phyloP scores from a whole-genome alignment of 2,797 vertebrate species.

The Mallotus villosus region DNA sequence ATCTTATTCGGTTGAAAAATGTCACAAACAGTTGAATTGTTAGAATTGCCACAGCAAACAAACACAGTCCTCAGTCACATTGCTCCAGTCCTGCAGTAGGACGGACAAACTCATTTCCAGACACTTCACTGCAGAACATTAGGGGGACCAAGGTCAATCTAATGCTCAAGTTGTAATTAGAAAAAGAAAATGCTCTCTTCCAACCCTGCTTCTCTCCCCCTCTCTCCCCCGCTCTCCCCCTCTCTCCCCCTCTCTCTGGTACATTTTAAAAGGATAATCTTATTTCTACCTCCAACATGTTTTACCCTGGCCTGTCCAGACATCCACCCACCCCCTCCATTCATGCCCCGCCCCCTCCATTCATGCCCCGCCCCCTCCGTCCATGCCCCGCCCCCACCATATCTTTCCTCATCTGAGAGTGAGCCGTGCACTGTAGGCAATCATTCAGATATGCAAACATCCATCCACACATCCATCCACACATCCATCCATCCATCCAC shows the following conservation, averaged over 20 bases:
- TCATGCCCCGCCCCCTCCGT: neutral
- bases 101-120: neutral
- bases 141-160: slow-evolving; percentile 4
- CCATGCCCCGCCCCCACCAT: neutral
- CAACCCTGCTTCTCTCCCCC: neutral
- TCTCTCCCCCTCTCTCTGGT: neutral
- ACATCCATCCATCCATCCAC: too few relatives aligned
- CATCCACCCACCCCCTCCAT: neutral
- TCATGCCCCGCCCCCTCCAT: neutral
- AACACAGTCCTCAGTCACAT: neutral
- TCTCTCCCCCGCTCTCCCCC: neutral
- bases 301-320: slow-evolving; percentile 16
- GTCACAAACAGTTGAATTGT: too few relatives aligned
- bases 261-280: slow-evolving; percentile 26
- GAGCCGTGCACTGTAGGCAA: neutral
- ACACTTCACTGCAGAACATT: slow-evolving; percentile 13
- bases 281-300: neutral
- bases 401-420: neutral
- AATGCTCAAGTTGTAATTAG: slow-evolving; percentile 14
- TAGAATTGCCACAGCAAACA: neutral
- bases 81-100: neutral
- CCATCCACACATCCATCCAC: too few relatives aligned
- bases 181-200: slow-evolving; percentile 1
- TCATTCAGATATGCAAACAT: neutral
- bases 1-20: too few relatives aligned